phyloP scores from a whole-genome alignment of 2,797 vertebrate species.

The Propithecus deckenii region DNA sequence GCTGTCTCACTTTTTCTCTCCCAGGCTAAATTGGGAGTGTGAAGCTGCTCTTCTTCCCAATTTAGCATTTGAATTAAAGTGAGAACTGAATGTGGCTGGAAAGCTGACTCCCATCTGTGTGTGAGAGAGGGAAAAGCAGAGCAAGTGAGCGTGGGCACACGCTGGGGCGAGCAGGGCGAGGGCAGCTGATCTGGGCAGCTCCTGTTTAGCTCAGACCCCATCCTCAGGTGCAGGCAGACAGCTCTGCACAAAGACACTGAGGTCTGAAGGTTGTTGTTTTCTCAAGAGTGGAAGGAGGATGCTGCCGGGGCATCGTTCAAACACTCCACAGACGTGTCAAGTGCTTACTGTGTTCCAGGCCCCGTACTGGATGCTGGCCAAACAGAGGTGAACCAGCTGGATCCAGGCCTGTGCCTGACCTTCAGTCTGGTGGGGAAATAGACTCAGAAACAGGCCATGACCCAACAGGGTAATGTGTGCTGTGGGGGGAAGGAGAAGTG shows the following conservation, averaged over 20 bases:
- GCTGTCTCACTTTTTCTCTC: conserved; percentile 73
- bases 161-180: not conserved
- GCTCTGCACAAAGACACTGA: not conserved
- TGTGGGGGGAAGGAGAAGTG: not conserved
- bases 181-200: not conserved
- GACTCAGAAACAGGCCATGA: not conserved
- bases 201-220: not conserved
- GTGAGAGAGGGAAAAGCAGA: not conserved
- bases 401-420: not conserved
- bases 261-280: not conserved
- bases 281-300: not conserved
- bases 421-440: not conserved
- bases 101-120: conserved; percentile 74
- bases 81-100: conserved; percentile 77
- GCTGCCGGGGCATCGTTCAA: not conserved
- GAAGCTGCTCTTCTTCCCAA: conserved; percentile 79
- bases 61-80: conserved; percentile 79
- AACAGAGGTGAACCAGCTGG: not conserved
- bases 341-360: not conserved
- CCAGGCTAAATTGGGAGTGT: conserved; percentile 77
- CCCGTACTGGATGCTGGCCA: not conserved
- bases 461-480: not conserved
- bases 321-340: not conserved
- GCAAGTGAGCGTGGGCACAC: not conserved
- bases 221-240: not conserved